Conservation (phyloP, 1,140 invertebrate genomes). For the Pantala flavescens region DNA sequence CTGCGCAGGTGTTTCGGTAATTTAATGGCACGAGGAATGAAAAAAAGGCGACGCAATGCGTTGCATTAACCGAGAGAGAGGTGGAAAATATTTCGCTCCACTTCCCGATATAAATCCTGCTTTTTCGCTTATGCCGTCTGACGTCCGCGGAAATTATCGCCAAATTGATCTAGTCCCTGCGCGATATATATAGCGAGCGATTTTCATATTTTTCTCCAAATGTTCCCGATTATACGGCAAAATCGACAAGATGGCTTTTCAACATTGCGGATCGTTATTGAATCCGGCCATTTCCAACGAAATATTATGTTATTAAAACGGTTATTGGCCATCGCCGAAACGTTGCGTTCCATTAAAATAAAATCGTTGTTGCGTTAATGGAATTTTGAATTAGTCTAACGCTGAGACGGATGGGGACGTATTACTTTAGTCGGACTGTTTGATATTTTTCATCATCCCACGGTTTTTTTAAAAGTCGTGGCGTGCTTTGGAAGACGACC, state of each 20-base stretch:
- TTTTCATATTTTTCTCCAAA: neutral
- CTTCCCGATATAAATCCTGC: neutral
- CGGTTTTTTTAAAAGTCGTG: neutral
- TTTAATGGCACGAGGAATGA: neutral
- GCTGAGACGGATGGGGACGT: too few relatives aligned
- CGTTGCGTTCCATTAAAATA: too few relatives aligned
- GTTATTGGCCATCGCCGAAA: too few relatives aligned
- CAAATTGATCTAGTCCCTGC: neutral
- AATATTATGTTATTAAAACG: too few relatives aligned
- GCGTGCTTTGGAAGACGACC: neutral
- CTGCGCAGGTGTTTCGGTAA: neutral
- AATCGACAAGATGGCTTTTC: neutral
- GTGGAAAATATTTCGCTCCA: too few relatives aligned
- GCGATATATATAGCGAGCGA: neutral
- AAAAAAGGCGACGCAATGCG: neutral
- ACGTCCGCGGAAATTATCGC: neutral
- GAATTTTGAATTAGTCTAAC: too few relatives aligned
- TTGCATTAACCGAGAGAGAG: neutral
- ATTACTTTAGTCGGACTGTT: too few relatives aligned
- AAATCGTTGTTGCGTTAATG: too few relatives aligned
- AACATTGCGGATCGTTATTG: too few relatives aligned
- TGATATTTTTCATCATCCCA: too few relatives aligned
- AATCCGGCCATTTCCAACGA: too few relatives aligned
- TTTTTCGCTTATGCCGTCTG: neutral
- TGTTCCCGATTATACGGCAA: neutral